Evolutionary conservation across 2,113 vertebrate species (phyloP), one percentile per base, ranked within the genome.

Genomic region (Mohoua ochrocephala): DNA sequence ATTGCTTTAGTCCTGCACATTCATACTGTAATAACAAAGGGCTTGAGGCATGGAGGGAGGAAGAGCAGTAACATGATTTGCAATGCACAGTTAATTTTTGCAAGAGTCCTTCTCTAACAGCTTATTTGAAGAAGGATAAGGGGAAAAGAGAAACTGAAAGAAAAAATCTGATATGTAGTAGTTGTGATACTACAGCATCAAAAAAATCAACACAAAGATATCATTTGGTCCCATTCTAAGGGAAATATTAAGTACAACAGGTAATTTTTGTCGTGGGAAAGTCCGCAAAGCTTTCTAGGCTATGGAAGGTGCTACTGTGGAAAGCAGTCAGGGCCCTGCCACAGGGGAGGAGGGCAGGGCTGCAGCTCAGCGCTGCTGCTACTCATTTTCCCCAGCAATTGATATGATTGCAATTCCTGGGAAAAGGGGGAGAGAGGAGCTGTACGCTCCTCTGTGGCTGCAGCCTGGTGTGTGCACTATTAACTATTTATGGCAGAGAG

Each of bases 1-100:
- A 49, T 27, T 78, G 23, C 28, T 90, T 86, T 74, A 84, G 87
- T 85, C 74, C 85, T 77, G 68, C 85, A 69, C 44, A 42, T 49
- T 67, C 71, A 67, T 26, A 77, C 42, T 39, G 5, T 37, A 80
- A 83, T 54, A 96, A 86, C 63, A 80, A 91, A 80, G 52, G 37
- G 50, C 74, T 87, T 14, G 57, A 92, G 78, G 59, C 71, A 88
- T 2, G 20, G 45, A 45, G 4, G 22, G 53, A 50, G 3, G 28
- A 89, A 89, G 61, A 87, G 35, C 54, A 88, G 5, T 63, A 45
- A 88, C 24, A 27, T 19, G 33, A 77, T 83, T 80, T 86, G 30
- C 33, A 88, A 69, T 18, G 59, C 31, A 64, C 69, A 41, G 39
- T 17, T 67, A 21, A 67, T 60, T 75, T 60, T 41, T 82, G 53